Evolutionary conservation across 53 echinoderm and acorn worm genomes (phyloP).

Genomic region (Pentamera pediparva): DNA sequence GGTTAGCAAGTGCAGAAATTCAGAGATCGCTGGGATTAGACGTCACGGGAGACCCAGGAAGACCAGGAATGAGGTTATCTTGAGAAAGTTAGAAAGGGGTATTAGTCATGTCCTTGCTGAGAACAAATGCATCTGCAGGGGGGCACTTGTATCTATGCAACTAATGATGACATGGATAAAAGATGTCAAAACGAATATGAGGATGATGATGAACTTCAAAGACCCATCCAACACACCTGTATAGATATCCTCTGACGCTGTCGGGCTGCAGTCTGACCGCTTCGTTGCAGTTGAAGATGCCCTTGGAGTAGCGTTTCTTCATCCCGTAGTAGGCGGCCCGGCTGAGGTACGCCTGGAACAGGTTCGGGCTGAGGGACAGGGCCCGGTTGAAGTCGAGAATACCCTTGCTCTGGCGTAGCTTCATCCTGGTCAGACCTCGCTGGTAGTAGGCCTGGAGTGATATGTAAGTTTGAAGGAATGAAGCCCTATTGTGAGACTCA

Average conservation of each 20-base stretch:
- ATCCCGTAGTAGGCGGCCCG: slow-evolving; percentile 95
- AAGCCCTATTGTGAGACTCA: too few species aligned
- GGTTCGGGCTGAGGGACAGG: slow-evolving; percentile 77
- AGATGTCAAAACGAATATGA: too few species aligned
- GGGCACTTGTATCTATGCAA: not conserved
- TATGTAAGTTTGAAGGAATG: not conserved
- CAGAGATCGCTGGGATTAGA: too few species aligned
- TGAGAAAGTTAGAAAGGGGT: too few species aligned
- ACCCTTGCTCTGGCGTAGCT: slow-evolving; percentile 86
- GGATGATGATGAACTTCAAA: too few species aligned
- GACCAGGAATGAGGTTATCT: too few species aligned
- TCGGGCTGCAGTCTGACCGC: slow-evolving; percentile 85
- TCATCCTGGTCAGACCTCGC: slow-evolving; percentile 88
- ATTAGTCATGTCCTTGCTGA: too few species aligned
- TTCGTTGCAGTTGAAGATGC: slow-evolving; percentile 94
- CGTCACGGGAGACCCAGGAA: too few species aligned
- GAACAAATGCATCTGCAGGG: not conserved
- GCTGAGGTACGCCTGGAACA: slow-evolving; percentile 89
- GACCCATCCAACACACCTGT: slow-evolving; percentile 50
- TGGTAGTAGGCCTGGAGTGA: slow-evolving; percentile 86
- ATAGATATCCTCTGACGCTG: slow-evolving; percentile 86
- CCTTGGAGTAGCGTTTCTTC: slow-evolving; percentile 93
- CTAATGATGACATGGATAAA: too few species aligned
- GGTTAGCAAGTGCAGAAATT: too few species aligned
- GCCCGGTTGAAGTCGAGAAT: slow-evolving; percentile 99